phyloP scores from a whole-genome alignment of 2,797 vertebrate species.

The Sebastes kiyomatsui region DNA sequence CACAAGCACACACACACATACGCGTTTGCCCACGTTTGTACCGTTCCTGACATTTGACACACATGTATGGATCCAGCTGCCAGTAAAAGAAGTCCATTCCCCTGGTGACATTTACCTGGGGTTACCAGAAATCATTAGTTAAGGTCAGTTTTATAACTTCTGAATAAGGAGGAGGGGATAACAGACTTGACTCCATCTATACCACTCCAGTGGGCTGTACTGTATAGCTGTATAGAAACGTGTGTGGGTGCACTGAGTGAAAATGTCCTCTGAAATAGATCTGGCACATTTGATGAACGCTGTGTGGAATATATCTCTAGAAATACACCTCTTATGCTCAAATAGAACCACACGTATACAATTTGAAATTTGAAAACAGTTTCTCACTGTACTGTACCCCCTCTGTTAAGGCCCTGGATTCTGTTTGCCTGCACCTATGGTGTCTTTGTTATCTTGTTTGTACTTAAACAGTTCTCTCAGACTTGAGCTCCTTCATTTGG shows the following conservation, averaged over 20 bases:
- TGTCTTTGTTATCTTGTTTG: constrained; percentile 48
- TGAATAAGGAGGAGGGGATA: constrained; percentile 7
- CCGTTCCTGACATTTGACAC: constrained; percentile 67
- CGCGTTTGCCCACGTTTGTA: constrained; percentile 16
- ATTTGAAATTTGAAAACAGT: constrained; percentile 31
- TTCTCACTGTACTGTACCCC: constrained; percentile 11
- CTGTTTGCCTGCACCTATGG: constrained; percentile 36
- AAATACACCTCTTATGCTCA: constrained; percentile 16
- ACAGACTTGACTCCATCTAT: constrained; percentile 19
- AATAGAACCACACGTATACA: constrained; percentile 2
- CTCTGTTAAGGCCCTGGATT: constrained; percentile 18
- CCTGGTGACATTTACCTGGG: constrained; percentile 69
- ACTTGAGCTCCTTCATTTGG: constrained; percentile 47
- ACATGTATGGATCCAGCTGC: constrained; percentile 63
- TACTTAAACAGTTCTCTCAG: constrained; percentile 42
- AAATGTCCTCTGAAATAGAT: constrained; percentile 26
- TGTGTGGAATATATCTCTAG: background rate
- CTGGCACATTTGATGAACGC: constrained; percentile 21
- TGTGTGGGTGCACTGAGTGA: constrained; percentile 9
- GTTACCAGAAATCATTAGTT: constrained; percentile 67
- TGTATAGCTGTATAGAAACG: background rate
- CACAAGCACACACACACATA: background rate
- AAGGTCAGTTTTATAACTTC: constrained; percentile 61
- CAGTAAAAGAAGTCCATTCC: constrained; percentile 48
- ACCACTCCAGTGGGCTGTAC: background rate